Evolutionary conservation across 2,888 invertebrate genomes (phyloP).

Genomic region (Venusia cambrica): DNA sequence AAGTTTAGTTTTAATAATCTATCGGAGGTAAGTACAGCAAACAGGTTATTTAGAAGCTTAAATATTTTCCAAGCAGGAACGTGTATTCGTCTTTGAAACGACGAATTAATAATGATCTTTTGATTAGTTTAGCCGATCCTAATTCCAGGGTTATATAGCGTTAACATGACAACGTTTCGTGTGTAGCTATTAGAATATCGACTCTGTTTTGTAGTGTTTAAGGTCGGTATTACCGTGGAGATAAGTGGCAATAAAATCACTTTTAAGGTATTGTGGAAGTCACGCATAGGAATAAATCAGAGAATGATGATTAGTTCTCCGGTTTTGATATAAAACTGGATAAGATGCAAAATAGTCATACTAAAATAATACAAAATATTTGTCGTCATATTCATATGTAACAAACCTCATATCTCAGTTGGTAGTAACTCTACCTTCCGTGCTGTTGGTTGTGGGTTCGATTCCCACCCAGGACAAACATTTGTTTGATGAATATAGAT

Average conservation of each 20-base stretch:
- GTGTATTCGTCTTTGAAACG: slow-evolving; percentile 36
- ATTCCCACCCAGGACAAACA: no score
- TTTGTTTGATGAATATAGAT: no score
- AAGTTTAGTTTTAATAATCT: no score
- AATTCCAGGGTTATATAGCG: slow-evolving; percentile 62
- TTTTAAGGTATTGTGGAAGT: slow-evolving; percentile 64
- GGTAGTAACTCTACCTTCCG: no score
- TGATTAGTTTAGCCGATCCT: slow-evolving; percentile 68
- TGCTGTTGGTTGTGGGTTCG: no score
- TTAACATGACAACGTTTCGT: slow-evolving; percentile 64
- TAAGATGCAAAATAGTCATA: background rate
- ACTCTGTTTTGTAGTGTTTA: slow-evolving; percentile 40
- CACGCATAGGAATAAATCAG: slow-evolving; percentile 70
- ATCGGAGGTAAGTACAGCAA: no score
- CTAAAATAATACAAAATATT: background rate
- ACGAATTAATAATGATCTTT: slow-evolving; percentile 59
- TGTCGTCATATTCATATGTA: background rate
- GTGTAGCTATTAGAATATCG: slow-evolving; percentile 37
- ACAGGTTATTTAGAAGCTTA: no score
- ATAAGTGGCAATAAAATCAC: slow-evolving; percentile 61
- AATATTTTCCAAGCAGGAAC: no score
- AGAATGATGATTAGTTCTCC: slow-evolving; percentile 47
- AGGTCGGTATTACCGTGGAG: slow-evolving; percentile 46
- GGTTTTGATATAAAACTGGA: slow-evolving; percentile 22
- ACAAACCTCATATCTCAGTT: no score